Conservation (phyloP, 2,797 vertebrate species). For the Megaceryle alcyon region DNA sequence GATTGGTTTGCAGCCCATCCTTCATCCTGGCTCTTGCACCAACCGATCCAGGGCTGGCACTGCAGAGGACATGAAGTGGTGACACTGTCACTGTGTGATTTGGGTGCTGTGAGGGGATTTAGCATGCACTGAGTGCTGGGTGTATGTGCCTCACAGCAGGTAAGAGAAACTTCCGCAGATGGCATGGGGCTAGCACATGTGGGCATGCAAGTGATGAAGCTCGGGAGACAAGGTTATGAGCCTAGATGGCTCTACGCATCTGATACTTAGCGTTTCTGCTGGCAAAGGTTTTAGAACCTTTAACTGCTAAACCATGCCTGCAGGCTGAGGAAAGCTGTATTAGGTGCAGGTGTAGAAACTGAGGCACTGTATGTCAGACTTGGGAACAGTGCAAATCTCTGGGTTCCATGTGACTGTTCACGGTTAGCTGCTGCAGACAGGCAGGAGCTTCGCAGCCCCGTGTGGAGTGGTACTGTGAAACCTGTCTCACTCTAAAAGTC, state of each 20-base stretch:
- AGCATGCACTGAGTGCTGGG: not conserved
- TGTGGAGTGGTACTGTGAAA: not conserved
- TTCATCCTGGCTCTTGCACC: not conserved
- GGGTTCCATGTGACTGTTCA: not conserved
- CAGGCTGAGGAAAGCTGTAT: not conserved
- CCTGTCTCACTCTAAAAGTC: not conserved
- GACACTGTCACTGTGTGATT: not conserved
- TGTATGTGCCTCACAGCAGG: fast-evolving
- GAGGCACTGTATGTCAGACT: not conserved
- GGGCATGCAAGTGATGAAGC: not conserved
- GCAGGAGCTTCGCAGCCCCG: fast-evolving
- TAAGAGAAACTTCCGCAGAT: not conserved
- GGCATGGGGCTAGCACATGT: fast-evolving
- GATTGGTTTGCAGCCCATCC: not conserved
- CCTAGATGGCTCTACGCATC: not conserved
- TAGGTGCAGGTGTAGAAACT: not conserved
- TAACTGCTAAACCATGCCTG: fast-evolving
- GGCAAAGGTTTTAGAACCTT: not conserved
- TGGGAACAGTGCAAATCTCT: not conserved
- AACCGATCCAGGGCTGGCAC: not conserved
- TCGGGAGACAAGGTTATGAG: not conserved
- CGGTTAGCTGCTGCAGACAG: not conserved
- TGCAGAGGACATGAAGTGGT: fast-evolving
- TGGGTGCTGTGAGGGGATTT: not conserved
- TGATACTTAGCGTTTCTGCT: not conserved